Conservation (phyloP, 1,140 invertebrate species). For the Phenacoccus solenopsis region DNA sequence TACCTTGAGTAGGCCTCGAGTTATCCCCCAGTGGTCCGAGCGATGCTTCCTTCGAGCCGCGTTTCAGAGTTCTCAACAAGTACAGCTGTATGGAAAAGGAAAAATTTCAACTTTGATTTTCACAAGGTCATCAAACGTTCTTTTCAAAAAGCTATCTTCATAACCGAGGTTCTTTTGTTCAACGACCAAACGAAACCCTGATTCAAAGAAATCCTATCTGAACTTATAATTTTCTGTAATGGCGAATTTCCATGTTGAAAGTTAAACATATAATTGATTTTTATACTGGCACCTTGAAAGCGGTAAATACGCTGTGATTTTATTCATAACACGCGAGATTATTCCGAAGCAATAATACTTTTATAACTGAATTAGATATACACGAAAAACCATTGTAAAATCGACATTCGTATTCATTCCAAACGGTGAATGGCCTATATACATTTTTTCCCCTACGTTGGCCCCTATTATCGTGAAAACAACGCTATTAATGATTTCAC, state of each 20-base stretch:
- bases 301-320: neutral
- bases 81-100: constrained; percentile 50
- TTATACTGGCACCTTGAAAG: neutral
- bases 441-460: neutral
- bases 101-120: neutral
- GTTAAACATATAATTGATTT: neutral
- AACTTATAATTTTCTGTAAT: too few relatives aligned
- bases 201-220: too few relatives aligned
- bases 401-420: neutral
- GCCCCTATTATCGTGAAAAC: neutral
- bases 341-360: neutral
- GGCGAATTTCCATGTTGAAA: neutral
- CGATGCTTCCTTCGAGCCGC: constrained; percentile 64
- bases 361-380: neutral
- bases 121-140: too few relatives aligned
- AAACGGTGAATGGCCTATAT: neutral
- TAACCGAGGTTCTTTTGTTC: too few relatives aligned
- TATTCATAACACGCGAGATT: constrained; percentile 1
- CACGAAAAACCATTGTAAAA: neutral
- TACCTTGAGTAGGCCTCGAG: constrained; percentile 73
- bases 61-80: constrained; percentile 70
- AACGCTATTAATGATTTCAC: neutral
- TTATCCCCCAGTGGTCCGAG: constrained; percentile 89
- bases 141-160: too few relatives aligned
- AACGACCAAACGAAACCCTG: too few relatives aligned